Percentiles rank a stretch among this genome's conserved stretches.
These are phyloP conservation scores for Garra rufa DNA, from an alignment of 2,113 vertebrate genomes.

Conservation along the genomic window DNA sequence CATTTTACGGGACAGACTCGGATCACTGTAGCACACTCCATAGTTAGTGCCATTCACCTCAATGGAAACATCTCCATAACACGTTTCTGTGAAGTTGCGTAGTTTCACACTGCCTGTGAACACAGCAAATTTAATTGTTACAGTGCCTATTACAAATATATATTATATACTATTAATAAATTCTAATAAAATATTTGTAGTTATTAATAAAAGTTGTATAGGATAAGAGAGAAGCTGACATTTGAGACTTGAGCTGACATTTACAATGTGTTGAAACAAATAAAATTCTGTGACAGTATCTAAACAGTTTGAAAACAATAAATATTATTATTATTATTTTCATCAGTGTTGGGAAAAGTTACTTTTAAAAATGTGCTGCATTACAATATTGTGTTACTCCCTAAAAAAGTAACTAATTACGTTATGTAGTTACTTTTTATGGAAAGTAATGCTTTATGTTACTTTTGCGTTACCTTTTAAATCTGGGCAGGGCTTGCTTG, in stretches of 20 bases:
- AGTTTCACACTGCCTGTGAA: neutral
- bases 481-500: no score
- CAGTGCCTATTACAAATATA: no score
- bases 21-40: conserved; percentile 49
- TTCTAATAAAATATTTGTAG: neutral
- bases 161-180: no score
- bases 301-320: neutral
- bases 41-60: fast-evolving
- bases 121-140: neutral
- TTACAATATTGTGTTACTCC: no score
- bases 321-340: no score
- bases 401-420: no score
- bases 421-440: no score
- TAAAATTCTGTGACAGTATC: neutral
- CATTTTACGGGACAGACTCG: fast-evolving
- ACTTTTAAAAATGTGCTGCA: no score
- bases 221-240: neutral
- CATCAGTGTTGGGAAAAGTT: no score
- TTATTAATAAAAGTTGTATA: neutral
- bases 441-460: no score
- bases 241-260: neutral
- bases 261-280: neutral
- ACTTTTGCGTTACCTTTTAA: no score
- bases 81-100: neutral
- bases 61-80: conserved; percentile 40